Conservation (phyloP, 2,888 invertebrate genomes). For the Cantharis lateralis region DNA sequence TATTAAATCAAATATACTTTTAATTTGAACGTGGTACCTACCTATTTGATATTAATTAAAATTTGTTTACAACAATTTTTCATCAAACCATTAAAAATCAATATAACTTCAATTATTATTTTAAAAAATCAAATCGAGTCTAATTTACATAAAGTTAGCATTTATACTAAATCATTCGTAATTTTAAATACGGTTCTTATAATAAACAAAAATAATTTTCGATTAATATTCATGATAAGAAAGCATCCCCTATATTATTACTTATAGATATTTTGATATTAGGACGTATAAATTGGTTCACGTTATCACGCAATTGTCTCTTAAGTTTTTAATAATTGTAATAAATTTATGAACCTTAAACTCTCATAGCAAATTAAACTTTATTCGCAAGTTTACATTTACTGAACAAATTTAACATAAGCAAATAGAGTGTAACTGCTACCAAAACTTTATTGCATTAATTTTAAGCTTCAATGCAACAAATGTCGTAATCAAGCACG, state of each 20-base stretch:
- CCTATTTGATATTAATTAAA: neutral
- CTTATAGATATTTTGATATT: slow-evolving; percentile 30
- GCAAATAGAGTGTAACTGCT: neutral
- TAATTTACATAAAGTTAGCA: neutral
- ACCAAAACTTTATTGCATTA: neutral
- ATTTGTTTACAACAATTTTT: neutral
- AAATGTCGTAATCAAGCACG: slow-evolving; percentile 1
- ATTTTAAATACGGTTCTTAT: slow-evolving; percentile 4
- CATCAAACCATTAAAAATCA: neutral
- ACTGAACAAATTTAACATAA: neutral
- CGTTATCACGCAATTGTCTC: slow-evolving; percentile 33
- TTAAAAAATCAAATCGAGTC: neutral
- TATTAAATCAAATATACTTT: neutral
- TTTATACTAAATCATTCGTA: neutral
- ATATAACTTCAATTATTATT: neutral
- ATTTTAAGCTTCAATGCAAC: slow-evolving; percentile 1
- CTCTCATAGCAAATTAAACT: neutral
- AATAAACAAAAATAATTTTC: slow-evolving; percentile 20
- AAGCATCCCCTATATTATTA: slow-evolving; percentile 19
- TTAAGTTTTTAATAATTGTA: neutral
- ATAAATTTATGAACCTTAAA: neutral
- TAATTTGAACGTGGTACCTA: neutral
- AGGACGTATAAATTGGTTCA: slow-evolving; percentile 35
- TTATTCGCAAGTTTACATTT: neutral
- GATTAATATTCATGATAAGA: slow-evolving; percentile 26